Base-by-base conservation (phyloP, 2,797 vertebrate species). In the Pitangus sulphuratus region DNA sequence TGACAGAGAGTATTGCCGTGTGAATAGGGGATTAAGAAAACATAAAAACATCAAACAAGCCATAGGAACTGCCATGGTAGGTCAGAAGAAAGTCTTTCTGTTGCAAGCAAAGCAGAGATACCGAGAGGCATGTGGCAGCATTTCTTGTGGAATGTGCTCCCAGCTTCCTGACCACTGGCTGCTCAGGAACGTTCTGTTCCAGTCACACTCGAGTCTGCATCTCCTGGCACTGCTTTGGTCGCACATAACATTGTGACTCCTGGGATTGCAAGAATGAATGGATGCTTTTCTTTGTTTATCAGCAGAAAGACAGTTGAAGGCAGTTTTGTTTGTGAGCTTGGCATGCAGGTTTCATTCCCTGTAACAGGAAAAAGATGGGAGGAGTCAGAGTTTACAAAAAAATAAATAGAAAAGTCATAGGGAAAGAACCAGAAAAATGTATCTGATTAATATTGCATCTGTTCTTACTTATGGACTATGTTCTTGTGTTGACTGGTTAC, bases 121-220 rank as follows among this genome's bases (percentile, higher is more conserved):
- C 33, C 0, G 0, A 61, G 30, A 89, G 26, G 37, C 17, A 7
- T 19, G 39, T 0, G 2, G 48, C 1, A 0, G 40, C 2, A 4
- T 77, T 89, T 70, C 53, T 68, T 0, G 2, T 76, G 48, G 21
- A 50, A 5, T 44, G 64, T 31, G 28, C 60, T 91, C 42, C 62
- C 79, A 65, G n/a, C 45, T 85, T 84, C 71, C 78, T 91, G 91
- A 62, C 30, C 65, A 47, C 70, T 3, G 2, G 40, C 84, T 4
- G 4, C 51, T 47, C 28, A 15, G 57, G 84, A 72, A 91, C 4
- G 0, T 93, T 78, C 61, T 71, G 76, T 91, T 90, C 82, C 33
- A 12, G 42, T 56, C 77, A 45, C 15, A 20, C 57, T 58, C 45
- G 44, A 60, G 64, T 42, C 79, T 65, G 68, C 53, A 40, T 30